Percentiles rank a stretch among this genome's conserved stretches.
Conservation (phyloP, 2,113 vertebrate species). For the Accipiter virgatus region DNA sequence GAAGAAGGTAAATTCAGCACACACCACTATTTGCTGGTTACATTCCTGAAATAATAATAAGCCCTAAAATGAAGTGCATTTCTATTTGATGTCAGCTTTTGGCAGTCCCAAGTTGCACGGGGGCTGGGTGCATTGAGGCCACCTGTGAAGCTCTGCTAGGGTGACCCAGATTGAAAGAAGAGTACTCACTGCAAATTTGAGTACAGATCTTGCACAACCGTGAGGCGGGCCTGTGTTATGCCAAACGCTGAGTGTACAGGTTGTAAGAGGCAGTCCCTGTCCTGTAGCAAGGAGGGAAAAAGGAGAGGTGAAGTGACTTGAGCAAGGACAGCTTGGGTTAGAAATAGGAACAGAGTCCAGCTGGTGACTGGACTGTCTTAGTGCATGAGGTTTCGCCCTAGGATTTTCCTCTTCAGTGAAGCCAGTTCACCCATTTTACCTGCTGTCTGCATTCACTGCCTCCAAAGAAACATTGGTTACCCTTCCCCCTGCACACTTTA, state of each 20-base stretch:
- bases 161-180: not conserved
- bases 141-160: not conserved
- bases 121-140: not conserved
- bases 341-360: not conserved
- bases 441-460: not conserved
- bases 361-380: not conserved
- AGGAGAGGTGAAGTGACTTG: not conserved
- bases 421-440: not conserved
- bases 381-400: not conserved
- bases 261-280: not conserved
- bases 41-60: not conserved
- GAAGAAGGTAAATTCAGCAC: slow-evolving; percentile 80
- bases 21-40: not conserved
- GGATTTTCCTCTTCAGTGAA: not conserved
- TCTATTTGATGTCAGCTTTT: not conserved
- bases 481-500: not conserved
- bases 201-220: not conserved
- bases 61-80: not conserved
- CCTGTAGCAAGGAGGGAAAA: not conserved
- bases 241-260: not conserved
- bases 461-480: not conserved
- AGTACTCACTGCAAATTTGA: not conserved
- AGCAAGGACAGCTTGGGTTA: not conserved
- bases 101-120: not conserved
- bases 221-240: not conserved